phyloP scores from a whole-genome alignment of 2,113 vertebrate species.

The Elgaria multicarinata region DNA sequence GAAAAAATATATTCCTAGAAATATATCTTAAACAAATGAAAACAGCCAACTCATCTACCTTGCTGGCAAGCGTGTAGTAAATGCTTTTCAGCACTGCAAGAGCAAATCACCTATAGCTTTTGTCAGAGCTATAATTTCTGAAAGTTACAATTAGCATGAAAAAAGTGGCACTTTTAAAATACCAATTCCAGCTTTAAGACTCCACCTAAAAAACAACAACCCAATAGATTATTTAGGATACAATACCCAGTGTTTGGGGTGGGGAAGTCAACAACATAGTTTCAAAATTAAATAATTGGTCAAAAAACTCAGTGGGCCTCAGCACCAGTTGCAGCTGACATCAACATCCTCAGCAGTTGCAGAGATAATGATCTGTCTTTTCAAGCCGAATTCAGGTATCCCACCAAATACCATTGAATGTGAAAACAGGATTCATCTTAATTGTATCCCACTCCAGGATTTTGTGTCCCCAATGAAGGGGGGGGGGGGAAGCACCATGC shows the following conservation, averaged over 20 bases:
- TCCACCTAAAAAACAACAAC: too few species aligned
- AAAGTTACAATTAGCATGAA: accelerated
- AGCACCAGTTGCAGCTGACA: neutral
- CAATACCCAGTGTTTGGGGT: neutral
- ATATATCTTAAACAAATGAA: accelerated
- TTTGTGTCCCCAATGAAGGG: neutral
- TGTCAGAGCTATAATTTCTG: accelerated
- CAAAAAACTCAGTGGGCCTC: too few species aligned
- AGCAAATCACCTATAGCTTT: too few species aligned
- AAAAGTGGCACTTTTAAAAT: accelerated
- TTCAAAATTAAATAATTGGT: neutral
- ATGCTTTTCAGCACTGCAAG: accelerated
- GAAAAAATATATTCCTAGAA: accelerated
- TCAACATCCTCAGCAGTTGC: neutral
- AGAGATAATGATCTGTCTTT: neutral
- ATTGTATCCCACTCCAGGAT: neutral
- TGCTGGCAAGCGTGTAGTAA: accelerated
- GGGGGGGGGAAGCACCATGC: neutral
- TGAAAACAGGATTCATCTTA: neutral
- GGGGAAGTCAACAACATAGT: neutral
- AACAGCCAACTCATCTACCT: neutral
- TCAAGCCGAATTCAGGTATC: neutral
- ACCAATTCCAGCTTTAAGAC: neutral
- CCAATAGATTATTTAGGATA: neutral
- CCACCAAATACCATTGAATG: neutral